These are phyloP conservation scores for Toxotes jaculatrix DNA, from an alignment of 2,113 vertebrate genomes.

Conservation along the genomic window DNA sequence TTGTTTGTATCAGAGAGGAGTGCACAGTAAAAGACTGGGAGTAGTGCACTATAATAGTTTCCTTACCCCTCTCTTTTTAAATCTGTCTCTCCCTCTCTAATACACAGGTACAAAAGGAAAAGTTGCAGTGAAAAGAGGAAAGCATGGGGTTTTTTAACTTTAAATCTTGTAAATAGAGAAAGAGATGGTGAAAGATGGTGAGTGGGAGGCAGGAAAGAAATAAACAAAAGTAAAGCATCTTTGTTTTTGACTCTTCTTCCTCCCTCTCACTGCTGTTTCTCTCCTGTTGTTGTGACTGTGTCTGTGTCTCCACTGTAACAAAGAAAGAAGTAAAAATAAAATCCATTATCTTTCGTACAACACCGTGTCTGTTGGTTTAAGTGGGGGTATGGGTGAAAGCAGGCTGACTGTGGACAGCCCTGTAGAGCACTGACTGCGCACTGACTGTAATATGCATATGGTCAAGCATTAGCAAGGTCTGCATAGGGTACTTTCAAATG, in stretches of 20 bases:
- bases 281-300: slow-evolving; percentile 68
- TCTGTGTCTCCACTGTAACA: slow-evolving; percentile 74
- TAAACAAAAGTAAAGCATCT: slow-evolving; percentile 65
- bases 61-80: slow-evolving; percentile 62
- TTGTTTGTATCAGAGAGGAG: slow-evolving; percentile 30
- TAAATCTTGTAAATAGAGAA: slow-evolving; percentile 56
- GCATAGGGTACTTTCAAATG: not conserved
- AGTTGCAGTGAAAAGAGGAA: slow-evolving; percentile 52
- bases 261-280: slow-evolving; percentile 65
- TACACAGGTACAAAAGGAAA: slow-evolving; percentile 50
- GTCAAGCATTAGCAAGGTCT: not conserved
- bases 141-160: slow-evolving; percentile 21
- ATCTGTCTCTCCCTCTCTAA: slow-evolving; percentile 28
- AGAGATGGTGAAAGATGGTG: slow-evolving; percentile 69
- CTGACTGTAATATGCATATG: slow-evolving; percentile 38
- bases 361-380: slow-evolving; percentile 69
- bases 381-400: slow-evolving; percentile 23
- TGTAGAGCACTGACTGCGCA: slow-evolving; percentile 21
- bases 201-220: slow-evolving; percentile 51
- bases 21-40: slow-evolving; percentile 45
- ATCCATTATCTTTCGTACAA: slow-evolving; percentile 73
- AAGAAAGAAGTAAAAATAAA: slow-evolving; percentile 81
- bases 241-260: slow-evolving; percentile 63
- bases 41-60: slow-evolving; percentile 79
- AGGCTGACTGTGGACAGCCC: not conserved